Conservation (phyloP, 2,888 invertebrate genomes). For the Ophion ventricosus region DNA sequence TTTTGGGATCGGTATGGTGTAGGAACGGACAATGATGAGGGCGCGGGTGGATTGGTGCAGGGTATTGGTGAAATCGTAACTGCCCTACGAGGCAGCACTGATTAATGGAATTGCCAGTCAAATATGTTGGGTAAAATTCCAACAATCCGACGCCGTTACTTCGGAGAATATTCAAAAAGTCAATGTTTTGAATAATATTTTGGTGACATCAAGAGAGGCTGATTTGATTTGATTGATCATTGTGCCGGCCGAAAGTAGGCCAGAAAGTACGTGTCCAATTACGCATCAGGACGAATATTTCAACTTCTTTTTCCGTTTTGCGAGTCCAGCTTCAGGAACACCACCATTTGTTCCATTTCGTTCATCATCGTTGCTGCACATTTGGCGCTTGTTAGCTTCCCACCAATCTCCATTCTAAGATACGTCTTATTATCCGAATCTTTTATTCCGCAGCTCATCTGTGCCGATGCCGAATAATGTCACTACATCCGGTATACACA, state of each 20-base stretch:
- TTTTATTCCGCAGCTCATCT: conserved; percentile 41
- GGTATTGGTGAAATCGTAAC: neutral
- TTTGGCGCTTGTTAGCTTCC: conserved; percentile 16
- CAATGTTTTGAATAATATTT: no score
- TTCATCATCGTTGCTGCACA: conserved; percentile 36
- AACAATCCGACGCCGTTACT: neutral
- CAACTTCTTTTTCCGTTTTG: no score
- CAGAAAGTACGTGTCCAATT: no score
- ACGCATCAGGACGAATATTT: no score
- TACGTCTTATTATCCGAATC: conserved; percentile 34
- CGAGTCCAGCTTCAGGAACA: neutral
- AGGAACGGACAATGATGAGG: neutral
- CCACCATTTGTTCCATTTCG: conserved; percentile 7
- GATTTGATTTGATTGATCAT: neutral
- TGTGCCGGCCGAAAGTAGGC: no score
- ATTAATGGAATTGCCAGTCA: neutral
- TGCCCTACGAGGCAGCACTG: neutral
- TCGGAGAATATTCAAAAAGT: neutral
- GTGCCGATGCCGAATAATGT: conserved; percentile 66
- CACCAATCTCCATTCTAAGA: conserved; percentile 10
- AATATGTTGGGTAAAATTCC: neutral
- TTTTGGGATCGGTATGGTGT: neutral
- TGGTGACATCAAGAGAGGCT: neutral
- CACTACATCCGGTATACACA: conserved; percentile 19
- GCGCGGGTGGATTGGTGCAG: neutral